Conservation (phyloP, 2,113 vertebrate species). For the Conger conger region DNA sequence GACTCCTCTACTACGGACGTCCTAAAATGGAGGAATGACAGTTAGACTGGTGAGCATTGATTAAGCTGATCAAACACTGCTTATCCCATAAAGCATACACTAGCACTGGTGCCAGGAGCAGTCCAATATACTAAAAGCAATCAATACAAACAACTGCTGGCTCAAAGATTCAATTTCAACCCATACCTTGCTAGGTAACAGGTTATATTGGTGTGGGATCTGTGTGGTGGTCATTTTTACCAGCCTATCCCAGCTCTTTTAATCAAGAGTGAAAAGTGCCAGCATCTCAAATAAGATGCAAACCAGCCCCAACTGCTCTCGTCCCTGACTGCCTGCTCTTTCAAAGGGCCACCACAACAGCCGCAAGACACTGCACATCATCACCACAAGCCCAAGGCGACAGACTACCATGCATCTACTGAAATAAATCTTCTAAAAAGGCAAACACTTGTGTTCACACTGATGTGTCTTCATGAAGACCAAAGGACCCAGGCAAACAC, state of each 20-base stretch:
- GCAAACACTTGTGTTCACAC: no score
- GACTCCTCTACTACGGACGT: not conserved
- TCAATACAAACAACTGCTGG: not conserved
- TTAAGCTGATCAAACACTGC: not conserved
- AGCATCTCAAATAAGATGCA: not conserved
- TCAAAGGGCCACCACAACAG: not conserved
- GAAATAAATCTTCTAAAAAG: not conserved
- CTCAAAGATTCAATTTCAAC: not conserved
- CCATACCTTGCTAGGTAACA: not conserved
- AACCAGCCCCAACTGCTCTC: constrained; percentile 3
- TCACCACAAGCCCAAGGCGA: not conserved
- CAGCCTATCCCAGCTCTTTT: not conserved
- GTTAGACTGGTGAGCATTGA: not conserved
- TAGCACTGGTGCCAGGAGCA: not conserved
- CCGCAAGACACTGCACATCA: not conserved
- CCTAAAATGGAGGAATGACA: not conserved
- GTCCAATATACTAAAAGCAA: not conserved
- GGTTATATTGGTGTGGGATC: not conserved
- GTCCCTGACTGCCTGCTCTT: no score
- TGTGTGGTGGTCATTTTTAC: not conserved
- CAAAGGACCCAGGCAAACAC: no score
- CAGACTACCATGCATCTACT: not conserved
- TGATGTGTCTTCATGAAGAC: no score
- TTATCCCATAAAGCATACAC: not conserved
- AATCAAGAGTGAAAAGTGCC: constrained; percentile 3